Base-by-base conservation (phyloP, 2,888 invertebrate species). In the Tipula unca region DNA sequence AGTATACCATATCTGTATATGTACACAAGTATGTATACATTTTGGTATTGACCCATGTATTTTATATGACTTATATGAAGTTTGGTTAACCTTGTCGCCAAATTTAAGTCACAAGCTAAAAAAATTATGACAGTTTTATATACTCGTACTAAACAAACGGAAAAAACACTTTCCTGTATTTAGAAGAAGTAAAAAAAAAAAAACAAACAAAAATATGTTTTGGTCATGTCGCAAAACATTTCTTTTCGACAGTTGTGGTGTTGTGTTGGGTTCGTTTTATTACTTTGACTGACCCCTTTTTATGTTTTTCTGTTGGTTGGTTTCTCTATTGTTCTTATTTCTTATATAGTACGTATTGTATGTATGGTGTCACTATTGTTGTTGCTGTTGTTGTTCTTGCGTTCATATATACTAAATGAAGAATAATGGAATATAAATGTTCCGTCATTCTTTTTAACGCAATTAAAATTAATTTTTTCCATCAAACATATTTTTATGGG, bases 101-200 rank as follows among this genome's bases (percentile, higher is more conserved):
- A 69, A 69, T 10, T 20, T 25, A 69, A 69, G 69, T 69, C 25
- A 69, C 20, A 69, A 25, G 20, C 25, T 69, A 25, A 10, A 2
- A 69, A 69, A 69, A 69, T 69, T 69, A 69, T 69, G 69, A 69
- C 69, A 69, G 69, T 69, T 69, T 69, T 69, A 69, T 69, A 69
- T 69, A 69, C 69, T 69, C 3, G 69, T 69, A 69, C 20, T 2
- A 69, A 69, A 69, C 17, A 69, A 8, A 69, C n/a, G n/a, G n/a
- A 69, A 69, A 69, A 10, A 25, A 25, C 25, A 69, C 25, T 69
- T 69, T 69, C 69, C 69, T 69, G 69, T 69, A 69, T 25, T 69
- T 69, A 69, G 69, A 69, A n/a, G n/a, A n/a, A n/a, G n/a, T n/a
- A n/a, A n/a, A n/a, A n/a, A n/a, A n/a, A n/a, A n/a, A n/a, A n/a